Evolutionary conservation across 2,888 invertebrate genomes (phyloP).

Genomic region (Siphlonurus alternatus): DNA sequence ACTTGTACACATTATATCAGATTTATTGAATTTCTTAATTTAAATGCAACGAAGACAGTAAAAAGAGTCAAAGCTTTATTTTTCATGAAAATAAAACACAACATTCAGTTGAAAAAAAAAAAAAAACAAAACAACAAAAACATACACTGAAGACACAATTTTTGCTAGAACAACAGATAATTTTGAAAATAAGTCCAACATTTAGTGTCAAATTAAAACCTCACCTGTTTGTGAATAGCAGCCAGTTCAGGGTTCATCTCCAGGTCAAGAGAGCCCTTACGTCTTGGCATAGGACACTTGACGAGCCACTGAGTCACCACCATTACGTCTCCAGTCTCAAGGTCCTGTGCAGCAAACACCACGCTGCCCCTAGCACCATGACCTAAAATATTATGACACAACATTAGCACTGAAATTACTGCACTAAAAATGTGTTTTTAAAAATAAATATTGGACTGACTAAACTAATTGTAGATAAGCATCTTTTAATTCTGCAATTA

Average conservation of each 20-base stretch:
- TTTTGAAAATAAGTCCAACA: too few relatives aligned
- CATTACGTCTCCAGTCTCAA: constrained; percentile 49
- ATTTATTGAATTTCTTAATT: too few relatives aligned
- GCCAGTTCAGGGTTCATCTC: constrained; percentile 7
- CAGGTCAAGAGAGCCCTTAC: neutral
- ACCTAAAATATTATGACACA: constrained; percentile 28
- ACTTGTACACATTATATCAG: too few relatives aligned
- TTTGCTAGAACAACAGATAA: too few relatives aligned
- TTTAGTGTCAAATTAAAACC: too few relatives aligned
- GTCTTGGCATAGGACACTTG: constrained; percentile 17
- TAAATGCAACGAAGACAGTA: too few relatives aligned
- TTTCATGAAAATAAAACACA: too few relatives aligned
- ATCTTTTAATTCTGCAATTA: too few relatives aligned
- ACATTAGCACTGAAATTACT: constrained; percentile 3
- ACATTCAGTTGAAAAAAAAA: too few relatives aligned
- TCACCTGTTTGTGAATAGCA: constrained; percentile 13
- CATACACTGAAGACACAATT: too few relatives aligned
- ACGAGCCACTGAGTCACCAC: constrained; percentile 63
- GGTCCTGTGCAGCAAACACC: constrained; percentile 60
- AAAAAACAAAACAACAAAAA: too few relatives aligned
- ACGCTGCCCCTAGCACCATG: constrained; percentile 57
- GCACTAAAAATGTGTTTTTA: neutral
- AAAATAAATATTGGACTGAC: neutral
- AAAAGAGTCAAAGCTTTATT: too few relatives aligned
- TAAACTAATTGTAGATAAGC: neutral